Conservation (phyloP, 2,113 vertebrate species). For the Aplodontia rufa region DNA sequence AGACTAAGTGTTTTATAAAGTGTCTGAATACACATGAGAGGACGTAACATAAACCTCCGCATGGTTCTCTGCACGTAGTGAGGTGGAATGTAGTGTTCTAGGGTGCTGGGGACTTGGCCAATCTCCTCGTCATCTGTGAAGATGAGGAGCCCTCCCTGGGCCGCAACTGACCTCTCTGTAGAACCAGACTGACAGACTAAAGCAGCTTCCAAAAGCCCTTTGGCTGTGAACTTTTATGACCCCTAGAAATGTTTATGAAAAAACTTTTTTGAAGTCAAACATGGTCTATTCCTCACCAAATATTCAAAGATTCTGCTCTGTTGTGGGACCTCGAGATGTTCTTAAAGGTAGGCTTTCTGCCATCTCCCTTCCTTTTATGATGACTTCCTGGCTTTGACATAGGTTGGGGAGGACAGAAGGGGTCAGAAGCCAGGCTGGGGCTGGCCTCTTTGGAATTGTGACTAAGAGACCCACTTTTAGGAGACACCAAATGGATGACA, state of each 20-base stretch:
- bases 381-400: background rate
- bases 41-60: background rate
- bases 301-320: background rate
- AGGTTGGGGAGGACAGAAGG: background rate
- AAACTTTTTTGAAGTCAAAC: background rate
- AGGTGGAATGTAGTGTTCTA: too few species aligned
- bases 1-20: background rate
- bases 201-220: background rate
- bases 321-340: background rate
- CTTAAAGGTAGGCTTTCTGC: background rate
- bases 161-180: background rate
- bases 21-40: background rate
- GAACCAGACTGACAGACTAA: background rate
- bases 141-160: background rate
- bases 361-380: background rate
- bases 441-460: background rate
- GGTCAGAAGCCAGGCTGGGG: background rate
- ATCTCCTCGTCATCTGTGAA: background rate
- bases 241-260: background rate
- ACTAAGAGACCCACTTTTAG: background rate
- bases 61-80: fast-evolving
- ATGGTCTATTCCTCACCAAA: background rate
- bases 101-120: background rate
- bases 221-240: background rate
- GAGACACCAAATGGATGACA: background rate